Evolutionary conservation across 2,888 invertebrate genomes (phyloP).

Genomic region (Drosophila colorata): DNA sequence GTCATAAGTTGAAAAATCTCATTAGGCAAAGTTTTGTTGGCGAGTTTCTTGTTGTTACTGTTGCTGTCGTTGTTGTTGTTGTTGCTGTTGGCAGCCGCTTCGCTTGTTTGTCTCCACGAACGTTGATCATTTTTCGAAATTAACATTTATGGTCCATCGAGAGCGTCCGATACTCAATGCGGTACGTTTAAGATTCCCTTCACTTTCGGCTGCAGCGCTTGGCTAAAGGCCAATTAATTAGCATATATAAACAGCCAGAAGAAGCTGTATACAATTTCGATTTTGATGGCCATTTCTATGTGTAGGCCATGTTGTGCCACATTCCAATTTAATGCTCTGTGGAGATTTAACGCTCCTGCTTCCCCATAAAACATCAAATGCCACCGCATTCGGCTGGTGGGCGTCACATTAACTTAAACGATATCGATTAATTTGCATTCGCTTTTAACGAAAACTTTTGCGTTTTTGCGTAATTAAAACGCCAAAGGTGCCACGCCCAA

Average conservation of each 20-base stretch:
- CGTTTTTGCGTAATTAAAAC: conserved; percentile 74
- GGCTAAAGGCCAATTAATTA: conserved; percentile 66
- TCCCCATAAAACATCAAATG: conserved; percentile 50
- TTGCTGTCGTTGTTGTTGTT: conserved; percentile 15
- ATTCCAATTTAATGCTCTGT: conserved; percentile 29
- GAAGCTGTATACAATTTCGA: conserved; percentile 38
- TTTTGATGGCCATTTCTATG: conserved; percentile 31
- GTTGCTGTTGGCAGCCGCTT: conserved; percentile 36
- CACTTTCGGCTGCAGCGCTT: conserved; percentile 57
- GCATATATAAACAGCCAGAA: conserved; percentile 68
- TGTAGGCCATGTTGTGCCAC: conserved; percentile 26
- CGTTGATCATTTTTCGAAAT: conserved; percentile 67
- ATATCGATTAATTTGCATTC: conserved; percentile 79
- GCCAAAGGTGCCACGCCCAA: conserved; percentile 78
- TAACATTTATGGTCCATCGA: conserved; percentile 63
- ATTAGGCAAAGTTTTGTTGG: conserved; percentile 64
- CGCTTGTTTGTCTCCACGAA: conserved; percentile 28
- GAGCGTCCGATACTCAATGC: conserved; percentile 24
- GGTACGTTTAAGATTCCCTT: conserved; percentile 60
- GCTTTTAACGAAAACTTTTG: conserved; percentile 59
- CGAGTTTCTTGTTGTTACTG: conserved; percentile 23
- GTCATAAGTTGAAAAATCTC: conserved; percentile 81
- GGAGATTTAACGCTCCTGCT: conserved; percentile 26
- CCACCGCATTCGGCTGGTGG: conserved; percentile 33
- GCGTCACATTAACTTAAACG: conserved; percentile 65